Percentiles rank a stretch among this genome's conserved stretches.
Evolutionary conservation across 1,140 invertebrate species (phyloP).

Genomic region (Hypothenemus hampei): DNA sequence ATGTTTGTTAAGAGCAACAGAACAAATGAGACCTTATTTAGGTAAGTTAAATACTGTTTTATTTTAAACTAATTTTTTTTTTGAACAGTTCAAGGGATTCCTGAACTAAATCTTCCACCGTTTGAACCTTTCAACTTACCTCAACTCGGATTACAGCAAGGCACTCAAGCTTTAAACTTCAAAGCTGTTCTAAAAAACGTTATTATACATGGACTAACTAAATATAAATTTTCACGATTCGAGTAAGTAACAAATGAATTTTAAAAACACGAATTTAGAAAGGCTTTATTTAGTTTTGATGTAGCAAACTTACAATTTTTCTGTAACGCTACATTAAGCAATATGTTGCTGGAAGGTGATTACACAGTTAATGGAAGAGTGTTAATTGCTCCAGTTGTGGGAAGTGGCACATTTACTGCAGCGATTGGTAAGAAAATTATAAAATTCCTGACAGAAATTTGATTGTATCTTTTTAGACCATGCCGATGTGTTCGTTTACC

Average conservation of each 20-base stretch:
- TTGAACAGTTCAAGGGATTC: constrained; percentile 52
- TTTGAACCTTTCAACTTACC: constrained; percentile 61
- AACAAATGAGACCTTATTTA: constrained; percentile 54
- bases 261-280: neutral
- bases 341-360: constrained; percentile 26
- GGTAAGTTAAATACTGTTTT: constrained; percentile 2
- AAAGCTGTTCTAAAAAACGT: constrained; percentile 63
- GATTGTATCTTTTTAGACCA: constrained; percentile 16
- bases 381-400: constrained; percentile 34
- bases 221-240: constrained; percentile 34
- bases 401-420: constrained; percentile 32
- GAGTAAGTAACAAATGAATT: constrained; percentile 27
- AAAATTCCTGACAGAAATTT: no score
- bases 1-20: constrained; percentile 56
- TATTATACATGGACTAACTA: constrained; percentile 52
- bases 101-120: constrained; percentile 58
- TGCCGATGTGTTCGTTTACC: constrained; percentile 22
- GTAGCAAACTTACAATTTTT: constrained; percentile 16
- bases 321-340: constrained; percentile 20
- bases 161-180: constrained; percentile 56
- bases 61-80: neutral
- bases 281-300: constrained; percentile 11
- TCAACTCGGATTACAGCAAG: constrained; percentile 56
- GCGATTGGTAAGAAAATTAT: constrained; percentile 30
- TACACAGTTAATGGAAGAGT: constrained; percentile 33